Percentiles rank a stretch among this genome's conserved stretches.
phyloP scores from a whole-genome alignment of 2,888 invertebrate species.

The Meghimatium bilineatum region DNA sequence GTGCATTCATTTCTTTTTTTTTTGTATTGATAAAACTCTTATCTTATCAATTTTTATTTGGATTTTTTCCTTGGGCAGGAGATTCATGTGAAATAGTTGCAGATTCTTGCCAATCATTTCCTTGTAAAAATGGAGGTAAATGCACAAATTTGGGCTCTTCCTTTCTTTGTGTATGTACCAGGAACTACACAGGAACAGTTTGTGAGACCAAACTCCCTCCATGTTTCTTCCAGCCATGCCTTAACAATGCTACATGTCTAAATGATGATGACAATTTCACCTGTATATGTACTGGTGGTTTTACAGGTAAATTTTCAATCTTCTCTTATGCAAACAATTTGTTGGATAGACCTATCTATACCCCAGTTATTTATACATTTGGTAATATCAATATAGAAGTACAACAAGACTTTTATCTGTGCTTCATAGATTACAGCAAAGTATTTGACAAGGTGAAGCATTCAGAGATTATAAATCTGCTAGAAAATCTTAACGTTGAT shows the following conservation, averaged over 20 bases:
- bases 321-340: not conserved
- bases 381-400: no score
- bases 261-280: slow-evolving; percentile 54
- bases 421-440: no score
- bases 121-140: slow-evolving; percentile 67
- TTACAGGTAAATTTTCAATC: slow-evolving; percentile 32
- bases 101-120: slow-evolving; percentile 65
- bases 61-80: not conserved
- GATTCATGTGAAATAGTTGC: slow-evolving; percentile 59
- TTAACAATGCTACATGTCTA: slow-evolving; percentile 56
- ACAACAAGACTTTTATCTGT: no score
- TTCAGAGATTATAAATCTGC: no score
- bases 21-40: not conserved
- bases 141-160: slow-evolving; percentile 49
- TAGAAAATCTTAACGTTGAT: no score
- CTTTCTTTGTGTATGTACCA: slow-evolving; percentile 55
- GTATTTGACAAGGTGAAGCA: no score
- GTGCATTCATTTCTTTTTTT: not conserved
- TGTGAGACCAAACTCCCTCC: slow-evolving; percentile 52
- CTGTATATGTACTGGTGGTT: slow-evolving; percentile 52
- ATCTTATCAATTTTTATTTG: not conserved
- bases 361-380: no score
- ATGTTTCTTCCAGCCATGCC: slow-evolving; percentile 53
- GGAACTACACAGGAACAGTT: slow-evolving; percentile 53
- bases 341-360: no score